These are phyloP conservation scores for Lasioglossum morio DNA, from an alignment of 2,888 invertebrate genomes.

Conservation along the genomic window DNA sequence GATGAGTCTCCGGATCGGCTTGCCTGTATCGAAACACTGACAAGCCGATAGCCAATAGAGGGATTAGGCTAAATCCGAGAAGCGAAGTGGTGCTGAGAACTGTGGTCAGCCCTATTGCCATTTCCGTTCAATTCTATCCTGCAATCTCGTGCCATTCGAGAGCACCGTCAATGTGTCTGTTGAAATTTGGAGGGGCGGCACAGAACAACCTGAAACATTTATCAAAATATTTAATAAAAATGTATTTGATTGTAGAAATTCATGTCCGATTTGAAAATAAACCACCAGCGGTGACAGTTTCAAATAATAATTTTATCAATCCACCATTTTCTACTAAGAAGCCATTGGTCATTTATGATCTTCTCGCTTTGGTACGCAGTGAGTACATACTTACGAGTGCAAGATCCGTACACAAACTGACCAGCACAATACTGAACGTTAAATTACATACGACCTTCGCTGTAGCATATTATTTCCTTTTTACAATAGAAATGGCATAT, in stretches of 20 bases:
- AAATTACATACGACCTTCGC: neutral
- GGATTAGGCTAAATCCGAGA: conserved; percentile 90
- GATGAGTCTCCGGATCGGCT: conserved; percentile 93
- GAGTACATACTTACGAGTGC: neutral
- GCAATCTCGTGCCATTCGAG: conserved; percentile 58
- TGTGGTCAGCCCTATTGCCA: conserved; percentile 85
- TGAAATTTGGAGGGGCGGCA: neutral
- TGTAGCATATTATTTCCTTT: neutral
- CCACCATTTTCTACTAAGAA: no score
- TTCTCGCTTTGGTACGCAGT: neutral
- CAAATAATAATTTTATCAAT: neutral
- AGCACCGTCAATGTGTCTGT: neutral
- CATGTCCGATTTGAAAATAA: no score
- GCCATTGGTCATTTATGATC: neutral
- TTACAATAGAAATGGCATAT: neutral
- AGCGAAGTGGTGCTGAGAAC: conserved; percentile 86
- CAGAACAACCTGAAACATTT: conserved; percentile 31
- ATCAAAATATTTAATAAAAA: neutral
- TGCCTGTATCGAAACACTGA: conserved; percentile 92
- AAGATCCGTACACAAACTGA: neutral
- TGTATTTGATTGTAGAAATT: neutral
- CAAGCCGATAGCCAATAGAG: conserved; percentile 92
- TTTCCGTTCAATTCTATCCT: conserved; percentile 75
- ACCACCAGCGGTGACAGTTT: neutral
- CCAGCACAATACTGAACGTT: neutral